These are phyloP conservation scores for Arctocebus calabarensis DNA, from an alignment of 2,797 vertebrate genomes.

Conservation along the genomic window DNA sequence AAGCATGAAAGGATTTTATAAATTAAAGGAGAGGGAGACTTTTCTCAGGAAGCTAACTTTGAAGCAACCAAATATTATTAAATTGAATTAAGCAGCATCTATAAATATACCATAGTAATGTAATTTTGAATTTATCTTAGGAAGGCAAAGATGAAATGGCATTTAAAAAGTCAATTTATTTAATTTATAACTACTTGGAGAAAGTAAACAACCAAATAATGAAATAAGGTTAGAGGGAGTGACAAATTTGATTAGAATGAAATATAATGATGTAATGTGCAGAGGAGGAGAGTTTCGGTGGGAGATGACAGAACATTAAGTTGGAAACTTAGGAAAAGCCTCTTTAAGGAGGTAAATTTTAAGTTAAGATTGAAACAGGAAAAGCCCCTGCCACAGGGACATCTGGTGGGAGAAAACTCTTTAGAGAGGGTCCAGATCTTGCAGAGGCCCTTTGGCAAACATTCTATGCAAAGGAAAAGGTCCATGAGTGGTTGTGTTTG, in stretches of 20 bases:
- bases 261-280: background rate
- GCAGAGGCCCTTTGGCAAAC: background rate
- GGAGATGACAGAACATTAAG: background rate
- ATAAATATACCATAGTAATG: background rate
- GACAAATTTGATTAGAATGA: background rate
- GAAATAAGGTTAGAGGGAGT: background rate
- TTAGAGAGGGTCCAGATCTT: background rate
- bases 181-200: background rate
- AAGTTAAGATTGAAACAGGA: background rate
- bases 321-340: background rate
- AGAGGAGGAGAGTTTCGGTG: background rate
- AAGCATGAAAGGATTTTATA: background rate
- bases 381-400: background rate
- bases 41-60: slow-evolving; percentile 24
- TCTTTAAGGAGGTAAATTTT: background rate
- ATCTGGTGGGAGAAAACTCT: background rate
- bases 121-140: background rate
- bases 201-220: background rate
- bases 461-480: background rate
- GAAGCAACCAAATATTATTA: background rate
- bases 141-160: background rate
- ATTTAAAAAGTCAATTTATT: background rate
- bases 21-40: background rate
- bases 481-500: background rate
- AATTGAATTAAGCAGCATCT: background rate